Evolutionary conservation across 2,888 invertebrate genomes (phyloP), one percentile per base, ranked within the genome.

Genomic region (Drosophila prostipennis): DNA sequence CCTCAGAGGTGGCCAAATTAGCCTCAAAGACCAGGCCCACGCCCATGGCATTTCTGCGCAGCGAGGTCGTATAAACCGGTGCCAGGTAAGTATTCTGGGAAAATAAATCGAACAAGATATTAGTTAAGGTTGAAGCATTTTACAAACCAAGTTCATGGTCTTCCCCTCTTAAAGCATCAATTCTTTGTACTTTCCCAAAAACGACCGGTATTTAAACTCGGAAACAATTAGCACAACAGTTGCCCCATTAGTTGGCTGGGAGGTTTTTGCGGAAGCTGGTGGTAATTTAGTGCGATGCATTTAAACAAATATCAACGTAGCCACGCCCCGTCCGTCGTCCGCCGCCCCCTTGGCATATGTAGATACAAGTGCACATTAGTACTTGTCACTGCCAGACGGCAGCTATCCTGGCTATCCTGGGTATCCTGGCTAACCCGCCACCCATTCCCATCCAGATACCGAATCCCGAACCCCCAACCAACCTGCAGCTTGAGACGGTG

Each of bases 21-120:
- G 98, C 96, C 91, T 98, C 97, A 91, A 98, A 98, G 36, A 98
- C 97, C 11, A 98, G 93, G 2, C 98, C 98, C 39, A 96, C 96
- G 2, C 97, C 98, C 97, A 98, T 97, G 0, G 97, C 97, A 91
- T 98, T 96, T 70, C 97, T 94, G 32, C 98, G 93, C 84, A 94
- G 92, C 0, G 97, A 97, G 1, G 98, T 98, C 10, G 96, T 97
- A 90, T 98, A 98, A 11, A 98, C 98, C 0, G 98, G 98, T 0
- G 97, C 96, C 40, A 94, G 94, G 58, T 97, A 94, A 0, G 97
- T 98, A 89, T 98, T 97, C 96, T 98, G 93, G 1, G 88, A 76
- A 51, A 10, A 6, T 6, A 4, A 10, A 23, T 13, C 4, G 4
- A 34, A 23, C 2, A 14, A 48, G 14, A 37, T 2, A 54, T 39